Base-by-base conservation (phyloP, 1,140 invertebrate genomes). In the Diprion similis region DNA sequence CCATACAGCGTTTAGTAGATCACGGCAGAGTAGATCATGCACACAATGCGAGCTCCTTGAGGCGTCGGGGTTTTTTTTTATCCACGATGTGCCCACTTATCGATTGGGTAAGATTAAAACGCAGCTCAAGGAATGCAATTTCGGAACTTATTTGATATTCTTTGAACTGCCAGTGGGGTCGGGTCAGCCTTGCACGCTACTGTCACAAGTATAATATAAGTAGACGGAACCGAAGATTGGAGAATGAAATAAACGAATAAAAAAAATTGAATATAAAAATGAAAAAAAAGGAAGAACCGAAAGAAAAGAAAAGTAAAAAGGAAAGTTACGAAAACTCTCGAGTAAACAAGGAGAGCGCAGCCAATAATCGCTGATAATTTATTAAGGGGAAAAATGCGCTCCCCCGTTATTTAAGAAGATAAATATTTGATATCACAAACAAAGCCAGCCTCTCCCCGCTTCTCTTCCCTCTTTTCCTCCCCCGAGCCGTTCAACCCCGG, bases 301-400 rank as follows among this genome's bases (percentile, higher is more conserved):
- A n/a, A 15, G 10, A 70, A 15, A 72, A 46, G 13, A 6, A n/a
- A 66, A 51, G 8, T 10, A 19, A n/a, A 18, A n/a, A 24, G n/a
- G 46, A 15, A 10, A 59, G 11, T 59, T 59, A 13, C 11, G 70
- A n/a, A 47, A 19, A 11, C 46, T 47, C 70, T 19, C 2, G 69
- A 70, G 68, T 59, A 17, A 67, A 66, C 51, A 72, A 75, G 65
- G 73, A 74, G 76, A 79, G 76, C 73, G 75, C 46, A 70, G 73
- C 78, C 79, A 80, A 80, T 80, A 80, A 80, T 80, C 79, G 77
- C 74, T 78, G 79, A 80, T 80, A 80, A 80, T 80, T 80, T 80
- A 80, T 80, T 80, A 80, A 80, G 69, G 79, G 73, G 71, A 71
- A 74, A 76, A 80, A 80, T 70, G 68, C 73, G 73, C 66, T 70